Evolutionary conservation across 2,113 vertebrate species (phyloP).

Genomic region (Rhabdornis inornatus): DNA sequence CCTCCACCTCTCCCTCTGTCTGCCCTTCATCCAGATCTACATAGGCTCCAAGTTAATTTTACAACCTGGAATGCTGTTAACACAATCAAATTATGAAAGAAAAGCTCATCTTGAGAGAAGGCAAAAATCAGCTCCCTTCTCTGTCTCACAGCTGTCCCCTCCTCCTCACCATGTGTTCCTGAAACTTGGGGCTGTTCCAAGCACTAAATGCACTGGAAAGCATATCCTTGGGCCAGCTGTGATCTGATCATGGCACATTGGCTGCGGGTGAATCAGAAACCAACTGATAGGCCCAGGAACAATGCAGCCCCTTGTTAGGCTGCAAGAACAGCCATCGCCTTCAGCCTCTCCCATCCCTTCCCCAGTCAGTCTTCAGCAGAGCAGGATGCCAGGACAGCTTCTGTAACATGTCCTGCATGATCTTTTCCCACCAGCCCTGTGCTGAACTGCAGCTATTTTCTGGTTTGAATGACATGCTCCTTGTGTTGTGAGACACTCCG

Average conservation of each 20-base stretch:
- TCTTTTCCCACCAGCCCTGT: not conserved
- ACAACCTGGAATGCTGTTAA: constrained; percentile 52
- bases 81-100: constrained; percentile 58
- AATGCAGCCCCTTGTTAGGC: constrained; percentile 69
- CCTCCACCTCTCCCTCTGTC: not conserved
- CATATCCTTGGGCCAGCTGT: constrained; percentile 76
- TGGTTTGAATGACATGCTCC: not conserved
- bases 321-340: not conserved
- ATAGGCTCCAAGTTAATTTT: constrained; percentile 49
- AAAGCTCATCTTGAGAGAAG: constrained; percentile 59
- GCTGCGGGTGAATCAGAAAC: constrained; percentile 69
- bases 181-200: constrained; percentile 76
- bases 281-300: constrained; percentile 61
- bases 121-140: constrained; percentile 51
- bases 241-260: constrained; percentile 65
- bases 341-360: not conserved
- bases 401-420: not conserved
- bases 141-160: constrained; percentile 56
- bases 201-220: constrained; percentile 73
- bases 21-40: constrained; percentile 15
- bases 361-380: not conserved
- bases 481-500: not conserved
- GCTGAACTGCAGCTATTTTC: not conserved
- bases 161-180: constrained; percentile 72
- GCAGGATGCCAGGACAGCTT: not conserved